phyloP scores from a whole-genome alignment of 2,113 vertebrate species.

The Dicerorhinus sumatrensis region DNA sequence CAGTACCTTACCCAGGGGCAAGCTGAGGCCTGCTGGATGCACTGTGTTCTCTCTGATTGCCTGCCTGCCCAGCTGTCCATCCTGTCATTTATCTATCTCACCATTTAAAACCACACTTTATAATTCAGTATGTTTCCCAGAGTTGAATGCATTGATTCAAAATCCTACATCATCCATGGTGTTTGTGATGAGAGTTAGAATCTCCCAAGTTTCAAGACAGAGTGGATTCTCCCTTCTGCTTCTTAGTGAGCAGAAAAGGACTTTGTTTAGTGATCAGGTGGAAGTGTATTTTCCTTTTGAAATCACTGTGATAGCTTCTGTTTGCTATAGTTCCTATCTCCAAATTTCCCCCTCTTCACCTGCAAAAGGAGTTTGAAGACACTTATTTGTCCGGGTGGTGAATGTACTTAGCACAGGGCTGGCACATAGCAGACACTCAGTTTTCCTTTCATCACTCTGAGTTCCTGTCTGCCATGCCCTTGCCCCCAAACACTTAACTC shows the following conservation, averaged over 20 bases:
- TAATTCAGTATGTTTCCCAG: background rate
- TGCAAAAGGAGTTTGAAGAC: background rate
- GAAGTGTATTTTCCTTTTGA: background rate
- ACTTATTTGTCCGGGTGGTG: background rate
- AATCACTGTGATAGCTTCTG: rapidly evolving
- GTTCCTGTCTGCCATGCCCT: rapidly evolving
- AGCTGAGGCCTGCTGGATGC: rapidly evolving
- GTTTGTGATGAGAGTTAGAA: conserved; percentile 16
- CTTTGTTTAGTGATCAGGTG: background rate
- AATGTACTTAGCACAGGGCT: background rate
- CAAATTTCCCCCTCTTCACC: background rate
- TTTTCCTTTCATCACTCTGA: background rate
- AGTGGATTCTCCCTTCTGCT: background rate
- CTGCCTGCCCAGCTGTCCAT: background rate
- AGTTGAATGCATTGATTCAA: background rate
- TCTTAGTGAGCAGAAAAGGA: background rate
- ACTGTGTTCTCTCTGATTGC: background rate
- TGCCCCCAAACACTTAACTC: background rate
- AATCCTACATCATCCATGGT: background rate
- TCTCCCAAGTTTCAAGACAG: background rate
- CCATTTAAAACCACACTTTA: background rate
- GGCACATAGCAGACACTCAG: background rate
- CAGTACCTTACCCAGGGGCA: rapidly evolving
- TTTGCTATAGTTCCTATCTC: background rate
- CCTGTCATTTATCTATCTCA: background rate